Evolutionary conservation across 2,888 invertebrate species (phyloP).

Genomic region (Andrena trimmerana): DNA sequence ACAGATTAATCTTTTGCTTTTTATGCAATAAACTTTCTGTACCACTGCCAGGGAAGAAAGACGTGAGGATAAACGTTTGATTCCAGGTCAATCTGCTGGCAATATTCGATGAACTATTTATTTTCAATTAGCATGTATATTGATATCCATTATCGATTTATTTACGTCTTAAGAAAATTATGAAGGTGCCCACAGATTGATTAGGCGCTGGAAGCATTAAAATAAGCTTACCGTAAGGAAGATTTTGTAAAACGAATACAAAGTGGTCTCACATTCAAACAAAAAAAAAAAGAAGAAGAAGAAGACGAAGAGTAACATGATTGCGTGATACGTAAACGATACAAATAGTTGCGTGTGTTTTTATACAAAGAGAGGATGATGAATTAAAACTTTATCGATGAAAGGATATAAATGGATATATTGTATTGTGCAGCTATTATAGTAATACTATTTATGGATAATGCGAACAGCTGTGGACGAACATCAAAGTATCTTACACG

Average conservation of each 20-base stretch:
- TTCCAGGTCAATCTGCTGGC: conserved; percentile 74
- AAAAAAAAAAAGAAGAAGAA: no score
- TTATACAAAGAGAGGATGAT: conserved; percentile 54
- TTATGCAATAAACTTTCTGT: conserved; percentile 65
- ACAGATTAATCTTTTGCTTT: conserved; percentile 74
- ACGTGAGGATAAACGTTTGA: conserved; percentile 64
- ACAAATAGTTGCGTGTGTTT: conserved; percentile 56
- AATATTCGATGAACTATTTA: conserved; percentile 73
- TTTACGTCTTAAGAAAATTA: conserved; percentile 47
- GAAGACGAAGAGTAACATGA: conserved; percentile 41
- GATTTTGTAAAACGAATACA: conserved; percentile 48
- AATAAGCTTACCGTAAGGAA: conserved; percentile 47
- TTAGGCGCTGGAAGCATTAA: conserved; percentile 41
- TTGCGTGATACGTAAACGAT: conserved; percentile 63
- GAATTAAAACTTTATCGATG: conserved; percentile 59
- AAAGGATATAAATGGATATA: conserved; percentile 43
- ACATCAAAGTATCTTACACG: conserved; percentile 52
- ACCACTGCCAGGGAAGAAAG: conserved; percentile 67
- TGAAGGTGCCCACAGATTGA: conserved; percentile 60
- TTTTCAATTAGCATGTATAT: conserved; percentile 72
- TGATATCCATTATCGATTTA: conserved; percentile 48
- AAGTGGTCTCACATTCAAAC: conserved; percentile 53
- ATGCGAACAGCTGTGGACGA: conserved; percentile 35
- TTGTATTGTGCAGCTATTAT: conserved; percentile 56
- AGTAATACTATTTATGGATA: conserved; percentile 36